Evolutionary conservation across 2,797 vertebrate genomes (phyloP).

Genomic region (Tokudaia muenninki): DNA sequence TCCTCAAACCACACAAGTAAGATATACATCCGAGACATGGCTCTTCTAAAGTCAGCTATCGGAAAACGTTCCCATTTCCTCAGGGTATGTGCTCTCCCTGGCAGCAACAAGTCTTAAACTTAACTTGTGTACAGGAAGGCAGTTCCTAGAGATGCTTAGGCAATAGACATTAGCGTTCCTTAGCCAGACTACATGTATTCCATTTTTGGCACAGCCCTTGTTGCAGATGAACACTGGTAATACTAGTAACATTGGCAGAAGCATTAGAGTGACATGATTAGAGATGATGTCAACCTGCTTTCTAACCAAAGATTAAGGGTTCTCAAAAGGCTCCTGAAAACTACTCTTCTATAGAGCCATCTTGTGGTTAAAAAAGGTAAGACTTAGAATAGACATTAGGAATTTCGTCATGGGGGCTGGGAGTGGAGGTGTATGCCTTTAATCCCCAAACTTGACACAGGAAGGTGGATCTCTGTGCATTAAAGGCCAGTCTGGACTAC

Average conservation of each 20-base stretch:
- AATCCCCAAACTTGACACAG: not conserved
- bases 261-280: not conserved
- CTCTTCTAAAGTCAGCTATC: not conserved
- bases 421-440: not conserved
- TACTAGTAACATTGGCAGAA: not conserved
- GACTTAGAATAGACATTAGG: not conserved
- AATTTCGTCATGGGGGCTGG: not conserved
- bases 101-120: not conserved
- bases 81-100: not conserved
- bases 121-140: not conserved
- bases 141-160: not conserved
- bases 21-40: not conserved
- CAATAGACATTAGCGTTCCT: not conserved
- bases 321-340: conserved; percentile 34
- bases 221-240: not conserved
- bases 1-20: not conserved
- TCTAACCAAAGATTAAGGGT: not conserved
- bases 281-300: not conserved
- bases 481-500: not conserved
- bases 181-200: not conserved
- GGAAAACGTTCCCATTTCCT: not conserved
- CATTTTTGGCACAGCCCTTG: not conserved
- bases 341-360: not conserved
- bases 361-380: not conserved
- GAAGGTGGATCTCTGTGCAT: not conserved